Conservation (phyloP, 2,888 invertebrate species). For the Thereva unica region DNA sequence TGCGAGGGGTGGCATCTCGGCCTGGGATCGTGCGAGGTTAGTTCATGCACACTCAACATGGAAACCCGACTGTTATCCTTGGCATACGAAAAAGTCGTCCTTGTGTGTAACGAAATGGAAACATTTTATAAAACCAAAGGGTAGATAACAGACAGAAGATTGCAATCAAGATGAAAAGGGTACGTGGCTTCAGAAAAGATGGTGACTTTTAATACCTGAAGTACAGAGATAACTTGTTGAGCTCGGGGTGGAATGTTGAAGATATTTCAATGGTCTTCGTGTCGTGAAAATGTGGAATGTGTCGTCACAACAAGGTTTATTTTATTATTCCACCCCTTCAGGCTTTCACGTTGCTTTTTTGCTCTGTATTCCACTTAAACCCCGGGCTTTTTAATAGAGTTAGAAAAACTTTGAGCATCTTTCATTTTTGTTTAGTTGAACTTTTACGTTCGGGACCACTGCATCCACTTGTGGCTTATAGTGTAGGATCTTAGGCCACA, state of each 20-base stretch:
- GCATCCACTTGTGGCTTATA: background rate
- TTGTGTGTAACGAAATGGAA: conserved; percentile 14
- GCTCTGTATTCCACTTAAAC: background rate
- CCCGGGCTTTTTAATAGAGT: conserved; percentile 23
- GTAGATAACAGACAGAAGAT: conserved; percentile 9
- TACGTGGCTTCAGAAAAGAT: background rate
- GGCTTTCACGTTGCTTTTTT: background rate
- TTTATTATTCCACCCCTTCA: background rate
- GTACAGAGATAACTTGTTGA: conserved; percentile 30
- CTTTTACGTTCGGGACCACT: conserved; percentile 11
- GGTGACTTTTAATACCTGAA: conserved; percentile 20
- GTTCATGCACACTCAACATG: no score
- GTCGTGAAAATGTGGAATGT: background rate
- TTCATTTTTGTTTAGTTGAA: conserved; percentile 23
- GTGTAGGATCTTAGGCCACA: background rate
- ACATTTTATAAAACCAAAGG: conserved; percentile 9
- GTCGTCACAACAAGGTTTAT: conserved; percentile 4
- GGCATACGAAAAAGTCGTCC: background rate
- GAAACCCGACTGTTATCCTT: no score
- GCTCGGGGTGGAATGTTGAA: conserved; percentile 22
- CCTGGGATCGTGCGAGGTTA: no score
- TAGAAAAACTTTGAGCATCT: conserved; percentile 25
- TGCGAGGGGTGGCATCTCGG: no score
- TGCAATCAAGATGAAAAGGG: conserved; percentile 5
- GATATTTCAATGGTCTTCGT: conserved; percentile 8